These are phyloP conservation scores for Sphaeramia orbicularis DNA, from an alignment of 2,797 vertebrate species.

Conservation along the genomic window DNA sequence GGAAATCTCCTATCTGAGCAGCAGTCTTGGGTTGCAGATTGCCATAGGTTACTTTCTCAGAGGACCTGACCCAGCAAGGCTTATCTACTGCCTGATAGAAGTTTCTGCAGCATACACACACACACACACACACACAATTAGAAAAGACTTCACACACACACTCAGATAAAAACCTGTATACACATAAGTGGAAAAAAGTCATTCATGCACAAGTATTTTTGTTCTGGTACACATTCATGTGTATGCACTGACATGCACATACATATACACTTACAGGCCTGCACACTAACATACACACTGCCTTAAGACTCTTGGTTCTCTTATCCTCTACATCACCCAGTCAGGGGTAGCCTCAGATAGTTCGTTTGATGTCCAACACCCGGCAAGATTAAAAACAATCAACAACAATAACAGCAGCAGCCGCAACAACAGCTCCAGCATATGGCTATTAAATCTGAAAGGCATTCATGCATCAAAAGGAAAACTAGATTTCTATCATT, in stretches of 20 bases:
- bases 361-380: conserved; percentile 68
- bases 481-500: conserved; percentile 77
- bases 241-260: neutral
- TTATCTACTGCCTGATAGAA: conserved; percentile 48
- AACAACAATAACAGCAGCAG: conserved; percentile 65
- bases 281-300: neutral
- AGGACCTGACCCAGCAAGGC: conserved; percentile 53
- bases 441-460: conserved; percentile 76
- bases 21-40: conserved; percentile 45
- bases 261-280: neutral
- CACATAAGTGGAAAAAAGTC: conserved; percentile 5
- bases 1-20: conserved; percentile 39
- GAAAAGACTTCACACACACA: conserved; percentile 1
- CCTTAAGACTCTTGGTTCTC: conserved; percentile 12
- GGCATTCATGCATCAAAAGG: conserved; percentile 71
- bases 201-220: neutral
- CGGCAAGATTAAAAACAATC: conserved; percentile 71
- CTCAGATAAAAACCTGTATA: neutral
- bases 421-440: conserved; percentile 58
- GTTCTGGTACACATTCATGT: neutral
- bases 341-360: conserved; percentile 54
- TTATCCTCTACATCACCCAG: conserved; percentile 41
- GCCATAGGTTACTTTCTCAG: conserved; percentile 45
- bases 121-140: conserved; percentile 25
- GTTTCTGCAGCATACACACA: conserved; percentile 29